A percentile compares a stretch with the other conserved stretches of the same genome.
These are phyloP conservation scores for Blastobasis adustella DNA, from an alignment of 2,888 invertebrate species.

Conservation along the genomic window DNA sequence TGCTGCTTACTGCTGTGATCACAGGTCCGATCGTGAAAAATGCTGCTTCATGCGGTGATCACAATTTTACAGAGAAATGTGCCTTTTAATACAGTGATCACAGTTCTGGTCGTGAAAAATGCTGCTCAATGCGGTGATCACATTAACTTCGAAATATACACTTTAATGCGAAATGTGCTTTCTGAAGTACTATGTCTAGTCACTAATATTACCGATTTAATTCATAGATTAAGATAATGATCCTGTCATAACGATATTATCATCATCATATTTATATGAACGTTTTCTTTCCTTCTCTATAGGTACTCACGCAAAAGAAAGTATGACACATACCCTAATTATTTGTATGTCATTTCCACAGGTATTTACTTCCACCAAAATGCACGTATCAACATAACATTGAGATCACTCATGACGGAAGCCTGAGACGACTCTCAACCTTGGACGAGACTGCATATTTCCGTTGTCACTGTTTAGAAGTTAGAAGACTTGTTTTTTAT, in stretches of 20 bases:
- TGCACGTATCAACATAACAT: too few species aligned
- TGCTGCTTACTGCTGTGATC: too few species aligned
- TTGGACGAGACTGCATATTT: too few species aligned
- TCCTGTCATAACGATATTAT: background rate
- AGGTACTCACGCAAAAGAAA: too few species aligned
- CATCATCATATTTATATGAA: background rate
- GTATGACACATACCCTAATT: too few species aligned
- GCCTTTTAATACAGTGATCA: background rate
- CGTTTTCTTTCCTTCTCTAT: background rate
- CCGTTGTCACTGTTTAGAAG: background rate
- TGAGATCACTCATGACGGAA: too few species aligned
- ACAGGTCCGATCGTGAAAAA: too few species aligned
- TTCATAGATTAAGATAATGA: background rate
- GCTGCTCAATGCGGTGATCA: background rate
- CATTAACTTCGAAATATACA: background rate
- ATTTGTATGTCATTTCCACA: too few species aligned
- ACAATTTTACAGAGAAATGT: background rate
- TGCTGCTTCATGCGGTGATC: background rate
- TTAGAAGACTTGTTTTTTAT: background rate
- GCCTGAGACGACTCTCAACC: too few species aligned
- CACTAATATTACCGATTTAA: background rate
- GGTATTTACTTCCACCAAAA: too few species aligned
- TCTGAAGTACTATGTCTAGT: background rate
- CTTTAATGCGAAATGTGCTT: background rate
- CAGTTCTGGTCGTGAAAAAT: background rate